A percentile compares a stretch with the other conserved stretches of the same genome.
These are phyloP conservation scores for Typhlomys cinereus DNA, from an alignment of 2,113 vertebrate genomes.

Conservation along the genomic window DNA sequence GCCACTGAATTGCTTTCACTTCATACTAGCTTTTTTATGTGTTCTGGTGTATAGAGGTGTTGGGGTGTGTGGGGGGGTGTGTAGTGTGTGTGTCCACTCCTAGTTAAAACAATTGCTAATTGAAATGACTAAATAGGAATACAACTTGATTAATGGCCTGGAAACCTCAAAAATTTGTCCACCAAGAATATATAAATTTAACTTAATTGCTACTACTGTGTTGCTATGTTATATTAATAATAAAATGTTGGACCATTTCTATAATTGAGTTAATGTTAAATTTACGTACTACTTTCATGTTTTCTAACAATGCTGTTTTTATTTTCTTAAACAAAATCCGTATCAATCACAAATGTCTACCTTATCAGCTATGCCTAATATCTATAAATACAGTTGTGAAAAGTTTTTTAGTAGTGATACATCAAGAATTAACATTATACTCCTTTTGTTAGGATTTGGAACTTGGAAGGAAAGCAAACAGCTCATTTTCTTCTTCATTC, in stretches of 20 bases:
- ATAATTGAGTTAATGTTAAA: background rate
- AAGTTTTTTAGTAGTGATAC: constrained; percentile 63
- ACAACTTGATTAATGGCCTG: constrained; percentile 2
- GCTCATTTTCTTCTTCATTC: constrained; percentile 91
- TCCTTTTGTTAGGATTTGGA: constrained; percentile 90
- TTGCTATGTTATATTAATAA: constrained; percentile 42
- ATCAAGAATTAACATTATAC: constrained; percentile 50
- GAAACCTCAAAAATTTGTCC: constrained; percentile 29
- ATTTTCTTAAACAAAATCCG: constrained; percentile 40
- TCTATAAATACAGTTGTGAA: background rate
- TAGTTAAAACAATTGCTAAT: background rate
- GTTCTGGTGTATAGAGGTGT: background rate
- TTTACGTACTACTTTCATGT: background rate
- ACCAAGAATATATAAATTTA: background rate
- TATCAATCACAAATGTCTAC: background rate
- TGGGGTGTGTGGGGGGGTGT: rapidly evolving
- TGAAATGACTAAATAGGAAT: constrained; percentile 13
- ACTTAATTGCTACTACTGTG: constrained; percentile 33
- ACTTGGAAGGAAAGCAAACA: constrained; percentile 92
- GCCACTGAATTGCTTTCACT: background rate
- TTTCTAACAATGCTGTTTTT: background rate
- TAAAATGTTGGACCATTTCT: background rate
- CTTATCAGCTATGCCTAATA: constrained; percentile 47
- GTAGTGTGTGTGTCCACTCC: background rate
- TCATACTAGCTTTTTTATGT: background rate